Conservation (phyloP, 2,888 invertebrate species). For the Oxycera nigricornis region DNA sequence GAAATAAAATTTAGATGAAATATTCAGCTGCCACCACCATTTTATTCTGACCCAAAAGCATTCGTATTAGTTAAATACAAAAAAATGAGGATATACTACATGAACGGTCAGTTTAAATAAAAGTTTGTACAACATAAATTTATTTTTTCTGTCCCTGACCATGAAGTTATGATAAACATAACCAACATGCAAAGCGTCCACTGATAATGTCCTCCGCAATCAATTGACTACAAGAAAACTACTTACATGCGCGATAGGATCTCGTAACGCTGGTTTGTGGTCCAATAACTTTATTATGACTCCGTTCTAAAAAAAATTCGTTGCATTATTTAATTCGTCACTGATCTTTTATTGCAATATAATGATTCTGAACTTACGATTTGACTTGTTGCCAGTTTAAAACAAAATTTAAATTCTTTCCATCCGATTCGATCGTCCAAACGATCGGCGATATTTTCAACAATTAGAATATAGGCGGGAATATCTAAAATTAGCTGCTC, state of each 20-base stretch:
- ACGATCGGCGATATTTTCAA: slow-evolving; percentile 69
- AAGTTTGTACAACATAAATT: too few relatives aligned
- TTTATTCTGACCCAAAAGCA: too few relatives aligned
- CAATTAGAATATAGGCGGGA: slow-evolving; percentile 67
- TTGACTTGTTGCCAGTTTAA: slow-evolving; percentile 70
- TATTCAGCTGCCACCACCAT: too few relatives aligned
- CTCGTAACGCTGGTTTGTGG: slow-evolving; percentile 63
- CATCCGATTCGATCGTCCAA: slow-evolving; percentile 70
- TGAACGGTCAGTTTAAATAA: too few relatives aligned
- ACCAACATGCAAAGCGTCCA: too few relatives aligned
- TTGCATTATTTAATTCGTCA: neutral
- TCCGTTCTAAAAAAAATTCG: slow-evolving; percentile 61
- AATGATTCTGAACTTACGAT: slow-evolving; percentile 64
- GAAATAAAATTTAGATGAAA: neutral
- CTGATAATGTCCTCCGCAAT: too few relatives aligned
- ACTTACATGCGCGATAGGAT: slow-evolving; percentile 63
- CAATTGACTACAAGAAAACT: too few relatives aligned
- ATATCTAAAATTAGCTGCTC: slow-evolving; percentile 71
- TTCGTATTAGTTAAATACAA: too few relatives aligned
- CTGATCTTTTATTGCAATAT: neutral
- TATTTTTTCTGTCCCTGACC: too few relatives aligned
- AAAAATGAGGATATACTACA: too few relatives aligned
- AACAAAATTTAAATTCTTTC: slow-evolving; percentile 70
- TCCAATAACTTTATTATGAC: slow-evolving; percentile 63
- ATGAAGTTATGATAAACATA: too few relatives aligned